These are phyloP conservation scores for Opisthograptis luteolata DNA, from an alignment of 2,888 invertebrate species.

Conservation along the genomic window DNA sequence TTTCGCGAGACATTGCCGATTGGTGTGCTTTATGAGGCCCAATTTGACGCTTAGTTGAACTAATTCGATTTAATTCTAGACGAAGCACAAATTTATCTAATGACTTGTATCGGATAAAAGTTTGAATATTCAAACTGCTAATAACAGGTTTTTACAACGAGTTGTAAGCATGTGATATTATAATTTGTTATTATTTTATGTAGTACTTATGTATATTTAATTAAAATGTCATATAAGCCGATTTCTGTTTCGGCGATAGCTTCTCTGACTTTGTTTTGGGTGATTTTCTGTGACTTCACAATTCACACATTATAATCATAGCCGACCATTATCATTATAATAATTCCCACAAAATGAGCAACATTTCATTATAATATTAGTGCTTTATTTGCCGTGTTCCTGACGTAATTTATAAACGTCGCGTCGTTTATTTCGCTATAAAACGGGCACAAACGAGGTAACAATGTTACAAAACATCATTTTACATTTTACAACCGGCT, in stretches of 20 bases:
- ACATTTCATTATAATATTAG: neutral
- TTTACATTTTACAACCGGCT: constrained; percentile 39
- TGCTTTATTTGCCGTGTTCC: constrained; percentile 3
- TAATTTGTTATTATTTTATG: too few relatives aligned
- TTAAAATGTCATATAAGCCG: too few relatives aligned
- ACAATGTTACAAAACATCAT: constrained; percentile 41
- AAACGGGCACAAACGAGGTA: constrained; percentile 39
- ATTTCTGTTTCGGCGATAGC: too few relatives aligned
- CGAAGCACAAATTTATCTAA: constrained; percentile 18
- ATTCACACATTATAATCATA: neutral
- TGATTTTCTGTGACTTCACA: too few relatives aligned
- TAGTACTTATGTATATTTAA: too few relatives aligned
- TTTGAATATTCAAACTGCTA: neutral
- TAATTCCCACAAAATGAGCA: neutral
- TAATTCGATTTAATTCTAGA: constrained; percentile 30
- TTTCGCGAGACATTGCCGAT: constrained; percentile 27
- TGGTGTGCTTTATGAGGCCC: constrained; percentile 19
- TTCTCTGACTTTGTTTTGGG: too few relatives aligned
- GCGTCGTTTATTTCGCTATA: constrained; percentile 25
- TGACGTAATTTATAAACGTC: constrained; percentile 17
- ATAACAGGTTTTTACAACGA: neutral
- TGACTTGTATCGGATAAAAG: constrained; percentile 1
- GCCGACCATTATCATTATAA: neutral
- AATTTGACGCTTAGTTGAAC: constrained; percentile 27
- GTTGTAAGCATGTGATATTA: neutral